phyloP scores from a whole-genome alignment of 2,113 vertebrate species.

The Polypterus bichir region DNA sequence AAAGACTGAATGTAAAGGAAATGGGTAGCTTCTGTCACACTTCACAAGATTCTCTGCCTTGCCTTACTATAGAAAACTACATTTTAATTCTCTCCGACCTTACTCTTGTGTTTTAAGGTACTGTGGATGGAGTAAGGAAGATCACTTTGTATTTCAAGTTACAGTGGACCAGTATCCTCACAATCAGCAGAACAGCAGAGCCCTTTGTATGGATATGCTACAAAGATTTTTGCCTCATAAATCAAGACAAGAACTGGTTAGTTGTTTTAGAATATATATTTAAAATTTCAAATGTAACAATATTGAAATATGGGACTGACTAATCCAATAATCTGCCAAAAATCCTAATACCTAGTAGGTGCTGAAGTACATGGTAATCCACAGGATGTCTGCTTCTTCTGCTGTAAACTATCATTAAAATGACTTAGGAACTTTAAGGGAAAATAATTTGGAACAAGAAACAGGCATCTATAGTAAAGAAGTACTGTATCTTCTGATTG shows the following conservation, averaged over 20 bases:
- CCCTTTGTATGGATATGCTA: constrained; percentile 68
- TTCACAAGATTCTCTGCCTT: too few species aligned
- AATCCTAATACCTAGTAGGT: too few species aligned
- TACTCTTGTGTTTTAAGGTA: constrained; percentile 37
- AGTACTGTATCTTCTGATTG: not conserved
- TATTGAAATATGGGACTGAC: accelerated
- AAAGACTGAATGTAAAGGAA: too few species aligned
- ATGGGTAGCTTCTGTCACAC: too few species aligned
- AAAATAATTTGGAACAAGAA: too few species aligned
- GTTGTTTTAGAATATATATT: constrained; percentile 22
- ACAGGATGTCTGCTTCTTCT: too few species aligned
- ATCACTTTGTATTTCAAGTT: constrained; percentile 61
- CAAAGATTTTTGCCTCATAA: constrained; percentile 64
- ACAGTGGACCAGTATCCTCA: constrained; percentile 58
- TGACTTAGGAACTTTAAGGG: too few species aligned
- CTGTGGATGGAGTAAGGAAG: constrained; percentile 59
- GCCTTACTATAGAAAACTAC: too few species aligned
- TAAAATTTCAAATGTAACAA: constrained; percentile 3
- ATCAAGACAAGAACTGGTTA: constrained; percentile 67
- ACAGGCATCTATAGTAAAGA: too few species aligned
- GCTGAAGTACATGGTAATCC: too few species aligned
- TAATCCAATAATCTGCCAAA: too few species aligned
- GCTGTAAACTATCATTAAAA: too few species aligned
- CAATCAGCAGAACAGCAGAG: constrained; percentile 51
- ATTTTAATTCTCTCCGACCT: not conserved